Percentiles rank a stretch among this genome's conserved stretches.
Evolutionary conservation across 2,888 invertebrate genomes (phyloP).

Genomic region (Phorcus lineatus): DNA sequence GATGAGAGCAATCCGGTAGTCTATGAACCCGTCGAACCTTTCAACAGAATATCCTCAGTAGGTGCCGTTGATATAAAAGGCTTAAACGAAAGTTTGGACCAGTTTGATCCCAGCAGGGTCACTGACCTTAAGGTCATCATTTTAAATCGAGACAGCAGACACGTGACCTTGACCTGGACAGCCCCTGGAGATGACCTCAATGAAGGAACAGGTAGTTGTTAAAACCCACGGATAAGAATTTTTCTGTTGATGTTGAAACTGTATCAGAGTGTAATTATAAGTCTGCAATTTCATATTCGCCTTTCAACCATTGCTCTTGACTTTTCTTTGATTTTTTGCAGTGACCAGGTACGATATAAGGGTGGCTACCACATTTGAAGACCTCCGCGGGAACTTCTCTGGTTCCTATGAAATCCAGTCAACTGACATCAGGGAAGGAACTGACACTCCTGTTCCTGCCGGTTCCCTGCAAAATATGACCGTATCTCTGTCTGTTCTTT

Average conservation of each 20-base stretch:
- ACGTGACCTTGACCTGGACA: neutral
- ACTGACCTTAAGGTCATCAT: neutral
- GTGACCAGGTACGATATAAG: neutral
- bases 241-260: too few species aligned
- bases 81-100: neutral
- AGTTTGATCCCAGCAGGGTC: neutral
- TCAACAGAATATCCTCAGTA: neutral
- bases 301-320: too few species aligned
- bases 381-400: neutral
- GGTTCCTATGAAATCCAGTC: neutral
- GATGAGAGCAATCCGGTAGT: neutral
- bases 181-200: neutral
- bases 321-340: neutral
- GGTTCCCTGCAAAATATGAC: neutral
- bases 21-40: neutral
- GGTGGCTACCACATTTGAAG: neutral
- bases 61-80: neutral
- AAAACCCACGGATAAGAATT: too few species aligned
- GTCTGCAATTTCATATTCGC: too few species aligned
- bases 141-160: neutral
- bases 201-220: neutral
- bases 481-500: neutral
- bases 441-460: neutral
- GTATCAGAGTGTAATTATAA: too few species aligned
- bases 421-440: neutral